A percentile compares a stretch with the other conserved stretches of the same genome.
Evolutionary conservation across 2,888 invertebrate species (phyloP).

Genomic region (Callyntrura guangdongensis): DNA sequence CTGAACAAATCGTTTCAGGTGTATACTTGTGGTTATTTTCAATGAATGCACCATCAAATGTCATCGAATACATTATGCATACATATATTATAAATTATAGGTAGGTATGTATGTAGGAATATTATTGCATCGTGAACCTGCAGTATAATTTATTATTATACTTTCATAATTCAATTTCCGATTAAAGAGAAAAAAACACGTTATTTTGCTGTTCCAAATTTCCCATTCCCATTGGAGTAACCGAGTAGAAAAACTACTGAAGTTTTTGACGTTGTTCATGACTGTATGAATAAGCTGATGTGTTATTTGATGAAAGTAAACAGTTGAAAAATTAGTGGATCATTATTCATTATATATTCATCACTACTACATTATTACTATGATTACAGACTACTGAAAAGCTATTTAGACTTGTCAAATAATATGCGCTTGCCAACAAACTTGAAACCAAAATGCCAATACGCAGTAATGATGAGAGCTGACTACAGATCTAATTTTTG

Average conservation of each 20-base stretch:
- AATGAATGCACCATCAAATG: background rate
- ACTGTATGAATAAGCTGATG: too few species aligned
- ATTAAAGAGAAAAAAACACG: too few species aligned
- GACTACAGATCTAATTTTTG: slow-evolving; percentile 73
- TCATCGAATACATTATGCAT: background rate
- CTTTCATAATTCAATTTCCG: too few species aligned
- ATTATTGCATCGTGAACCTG: background rate
- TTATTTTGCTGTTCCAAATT: background rate
- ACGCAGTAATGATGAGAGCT: slow-evolving; percentile 72
- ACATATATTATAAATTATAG: background rate
- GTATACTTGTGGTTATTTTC: background rate
- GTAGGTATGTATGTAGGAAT: background rate
- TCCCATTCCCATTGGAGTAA: background rate
- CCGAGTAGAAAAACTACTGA: too few species aligned
- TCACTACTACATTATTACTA: slow-evolving; percentile 20
- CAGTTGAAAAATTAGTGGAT: background rate
- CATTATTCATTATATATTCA: slow-evolving; percentile 37
- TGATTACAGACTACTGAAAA: slow-evolving; percentile 55
- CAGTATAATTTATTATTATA: background rate
- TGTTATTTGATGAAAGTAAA: background rate
- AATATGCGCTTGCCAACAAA: slow-evolving; percentile 80
- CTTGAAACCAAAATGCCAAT: slow-evolving; percentile 79
- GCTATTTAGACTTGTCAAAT: slow-evolving; percentile 77
- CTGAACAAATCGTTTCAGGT: background rate
- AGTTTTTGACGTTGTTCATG: too few species aligned